Conservation (phyloP, 2,113 vertebrate species). For the Climacteris rufus region DNA sequence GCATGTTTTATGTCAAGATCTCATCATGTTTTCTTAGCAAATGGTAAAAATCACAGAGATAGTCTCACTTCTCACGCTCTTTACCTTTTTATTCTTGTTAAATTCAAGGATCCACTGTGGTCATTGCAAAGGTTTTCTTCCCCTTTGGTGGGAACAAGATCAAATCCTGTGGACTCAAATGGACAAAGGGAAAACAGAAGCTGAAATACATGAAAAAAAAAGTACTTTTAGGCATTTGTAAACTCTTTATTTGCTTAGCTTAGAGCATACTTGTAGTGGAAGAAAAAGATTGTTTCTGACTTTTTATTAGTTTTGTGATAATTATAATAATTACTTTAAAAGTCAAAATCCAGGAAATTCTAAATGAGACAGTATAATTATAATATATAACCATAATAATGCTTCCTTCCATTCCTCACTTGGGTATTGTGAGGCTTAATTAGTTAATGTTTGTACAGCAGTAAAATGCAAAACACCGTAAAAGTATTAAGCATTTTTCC, state of each 20-base stretch:
- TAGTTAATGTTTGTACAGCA: slow-evolving; percentile 43
- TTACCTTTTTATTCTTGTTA: neutral
- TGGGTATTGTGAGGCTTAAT: slow-evolving; percentile 51
- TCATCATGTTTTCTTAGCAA: neutral
- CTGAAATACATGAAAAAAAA: neutral
- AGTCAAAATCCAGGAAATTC: slow-evolving; percentile 45
- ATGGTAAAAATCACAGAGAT: neutral
- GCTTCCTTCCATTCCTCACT: slow-evolving; percentile 44
- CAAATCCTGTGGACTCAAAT: neutral
- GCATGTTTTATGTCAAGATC: neutral
- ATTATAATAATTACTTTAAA: slow-evolving; percentile 53
- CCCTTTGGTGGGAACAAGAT: neutral
- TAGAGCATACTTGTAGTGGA: neutral
- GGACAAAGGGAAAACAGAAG: neutral
- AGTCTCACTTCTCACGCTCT: neutral
- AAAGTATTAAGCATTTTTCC: slow-evolving; percentile 16
- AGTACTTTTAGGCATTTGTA: neutral
- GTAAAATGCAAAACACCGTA: slow-evolving; percentile 9
- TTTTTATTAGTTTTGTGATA: slow-evolving; percentile 44
- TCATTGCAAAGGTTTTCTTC: neutral
- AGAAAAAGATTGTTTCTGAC: neutral
- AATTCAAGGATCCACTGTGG: neutral
- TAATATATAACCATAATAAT: slow-evolving; percentile 33
- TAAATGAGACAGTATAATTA: slow-evolving; percentile 45
- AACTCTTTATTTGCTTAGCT: neutral